Conservation (phyloP, 2,888 invertebrate genomes). For the Stratiomys singularior region DNA sequence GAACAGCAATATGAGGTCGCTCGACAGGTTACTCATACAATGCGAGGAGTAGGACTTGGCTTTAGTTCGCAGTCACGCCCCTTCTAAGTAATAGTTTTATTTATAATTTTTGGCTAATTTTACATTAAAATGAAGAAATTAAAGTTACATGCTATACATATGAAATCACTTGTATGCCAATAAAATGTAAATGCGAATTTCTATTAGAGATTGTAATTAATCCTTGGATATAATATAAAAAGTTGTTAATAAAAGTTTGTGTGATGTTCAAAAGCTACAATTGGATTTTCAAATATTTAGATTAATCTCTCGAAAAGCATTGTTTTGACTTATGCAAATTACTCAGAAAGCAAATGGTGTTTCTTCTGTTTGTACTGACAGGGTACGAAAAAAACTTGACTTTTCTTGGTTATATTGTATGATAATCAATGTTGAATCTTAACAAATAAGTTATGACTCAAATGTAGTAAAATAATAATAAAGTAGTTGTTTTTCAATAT, state of each 20-base stretch:
- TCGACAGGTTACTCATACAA: conserved; percentile 94
- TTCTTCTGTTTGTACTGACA: too few relatives aligned
- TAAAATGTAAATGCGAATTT: conserved; percentile 33
- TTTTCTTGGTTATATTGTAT: too few relatives aligned
- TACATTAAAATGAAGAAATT: conserved; percentile 13
- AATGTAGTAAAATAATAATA: too few relatives aligned
- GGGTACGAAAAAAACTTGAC: too few relatives aligned
- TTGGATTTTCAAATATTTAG: too few relatives aligned
- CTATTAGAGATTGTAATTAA: conserved; percentile 25
- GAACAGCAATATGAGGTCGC: conserved; percentile 98
- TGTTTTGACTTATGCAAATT: too few relatives aligned
- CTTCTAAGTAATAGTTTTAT: conserved; percentile 54
- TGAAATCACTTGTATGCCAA: conserved; percentile 16
- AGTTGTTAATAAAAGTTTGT: conserved; percentile 47
- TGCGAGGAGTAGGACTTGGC: conserved; percentile 87
- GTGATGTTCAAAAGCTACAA: conserved; percentile 35
- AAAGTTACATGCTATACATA: conserved; percentile 30
- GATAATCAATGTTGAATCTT: too few relatives aligned
- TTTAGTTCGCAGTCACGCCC: conserved; percentile 71
- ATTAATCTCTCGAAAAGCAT: too few relatives aligned
- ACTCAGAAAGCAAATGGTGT: too few relatives aligned
- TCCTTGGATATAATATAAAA: conserved; percentile 33
- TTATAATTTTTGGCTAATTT: conserved; percentile 17
- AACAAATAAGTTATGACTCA: too few relatives aligned
- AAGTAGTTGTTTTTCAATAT: too few relatives aligned